Conservation (phyloP, 2,888 invertebrate species). For the Pseudeuparius sepicola region DNA sequence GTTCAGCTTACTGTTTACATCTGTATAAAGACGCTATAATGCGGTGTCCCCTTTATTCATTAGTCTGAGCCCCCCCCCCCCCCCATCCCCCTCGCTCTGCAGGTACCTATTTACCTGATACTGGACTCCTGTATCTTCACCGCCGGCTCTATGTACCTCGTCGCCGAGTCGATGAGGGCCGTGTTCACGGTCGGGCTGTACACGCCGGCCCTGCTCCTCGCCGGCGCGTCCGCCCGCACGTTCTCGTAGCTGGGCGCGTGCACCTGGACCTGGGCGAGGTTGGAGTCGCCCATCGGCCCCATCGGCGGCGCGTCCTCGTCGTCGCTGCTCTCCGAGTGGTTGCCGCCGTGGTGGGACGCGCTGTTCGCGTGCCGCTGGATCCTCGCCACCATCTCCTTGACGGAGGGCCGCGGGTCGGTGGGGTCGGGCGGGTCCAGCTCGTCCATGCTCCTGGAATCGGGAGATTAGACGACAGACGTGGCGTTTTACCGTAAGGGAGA, state of each 20-base stretch:
- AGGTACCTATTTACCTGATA: too few species aligned
- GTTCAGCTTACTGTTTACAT: too few species aligned
- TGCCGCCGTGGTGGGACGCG: constrained; percentile 27
- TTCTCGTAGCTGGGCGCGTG: constrained; percentile 49
- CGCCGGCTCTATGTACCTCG: constrained; percentile 34
- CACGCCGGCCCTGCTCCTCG: constrained; percentile 41
- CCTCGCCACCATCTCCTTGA: constrained; percentile 53
- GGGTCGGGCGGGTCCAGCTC: constrained; percentile 35
- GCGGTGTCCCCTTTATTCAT: too few species aligned
- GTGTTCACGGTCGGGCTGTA: constrained; percentile 41
- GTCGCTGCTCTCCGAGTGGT: constrained; percentile 37
- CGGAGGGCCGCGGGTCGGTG: constrained; percentile 43
- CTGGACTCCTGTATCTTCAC: constrained; percentile 33
- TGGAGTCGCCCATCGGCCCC: constrained; percentile 48
- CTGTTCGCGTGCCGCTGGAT: constrained; percentile 42
- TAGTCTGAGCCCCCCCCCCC: too few species aligned
- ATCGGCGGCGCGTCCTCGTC: constrained; percentile 37
- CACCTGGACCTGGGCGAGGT: constrained; percentile 32
- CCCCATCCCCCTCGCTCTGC: too few species aligned
- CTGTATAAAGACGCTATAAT: too few species aligned
- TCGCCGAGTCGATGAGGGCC: constrained; percentile 30
- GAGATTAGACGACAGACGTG: too few species aligned
- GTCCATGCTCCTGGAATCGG: constrained; percentile 37
- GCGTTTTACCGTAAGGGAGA: too few species aligned
- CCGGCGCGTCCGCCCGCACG: constrained; percentile 31